Conservation (phyloP, 2,888 invertebrate genomes). For the Sipha maydis region DNA sequence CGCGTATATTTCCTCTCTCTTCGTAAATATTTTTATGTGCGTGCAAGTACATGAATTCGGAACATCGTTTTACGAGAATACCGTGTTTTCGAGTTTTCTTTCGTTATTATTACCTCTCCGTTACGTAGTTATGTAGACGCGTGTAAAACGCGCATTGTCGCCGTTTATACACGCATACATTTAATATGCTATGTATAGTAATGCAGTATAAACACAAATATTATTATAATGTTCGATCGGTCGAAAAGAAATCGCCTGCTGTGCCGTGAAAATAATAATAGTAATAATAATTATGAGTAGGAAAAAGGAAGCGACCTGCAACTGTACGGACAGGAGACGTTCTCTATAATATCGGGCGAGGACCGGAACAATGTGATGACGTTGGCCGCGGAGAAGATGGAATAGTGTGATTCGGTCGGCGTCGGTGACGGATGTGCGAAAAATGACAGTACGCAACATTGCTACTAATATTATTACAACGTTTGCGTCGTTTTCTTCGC, state of each 20-base stretch:
- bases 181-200: background rate
- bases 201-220: background rate
- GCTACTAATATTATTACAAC: no score
- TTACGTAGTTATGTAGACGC: background rate
- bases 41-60: background rate
- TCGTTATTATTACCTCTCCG: background rate
- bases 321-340: background rate
- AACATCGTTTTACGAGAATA: background rate
- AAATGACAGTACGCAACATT: background rate
- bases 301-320: background rate
- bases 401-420: background rate
- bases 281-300: background rate
- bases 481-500: no score
- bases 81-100: background rate
- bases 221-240: background rate
- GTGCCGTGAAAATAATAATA: background rate
- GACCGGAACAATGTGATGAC: background rate
- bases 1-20: background rate
- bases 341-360: background rate
- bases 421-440: background rate
- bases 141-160: slow-evolving; percentile 2
- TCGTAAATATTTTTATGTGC: background rate
- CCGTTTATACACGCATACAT: background rate
- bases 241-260: background rate
- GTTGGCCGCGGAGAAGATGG: background rate